Conservation (phyloP, 2,113 vertebrate genomes). For the Noturus placidus region DNA sequence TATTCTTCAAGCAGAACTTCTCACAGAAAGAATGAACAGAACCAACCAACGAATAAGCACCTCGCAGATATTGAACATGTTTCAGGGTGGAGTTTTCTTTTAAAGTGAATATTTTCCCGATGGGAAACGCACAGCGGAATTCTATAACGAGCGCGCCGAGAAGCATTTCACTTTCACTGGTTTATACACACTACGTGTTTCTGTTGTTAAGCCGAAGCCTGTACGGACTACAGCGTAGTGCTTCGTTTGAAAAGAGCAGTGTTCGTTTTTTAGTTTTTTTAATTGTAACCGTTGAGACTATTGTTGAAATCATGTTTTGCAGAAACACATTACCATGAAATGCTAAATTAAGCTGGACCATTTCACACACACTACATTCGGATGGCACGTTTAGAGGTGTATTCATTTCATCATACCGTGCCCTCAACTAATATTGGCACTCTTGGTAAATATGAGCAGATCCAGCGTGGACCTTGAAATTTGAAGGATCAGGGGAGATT, state of each 20-base stretch:
- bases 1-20: not conserved
- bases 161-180: not conserved
- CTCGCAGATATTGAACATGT: too few species aligned
- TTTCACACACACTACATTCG: not conserved
- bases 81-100: not conserved
- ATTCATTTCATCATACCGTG: not conserved
- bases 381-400: not conserved
- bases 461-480: too few species aligned
- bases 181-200: not conserved
- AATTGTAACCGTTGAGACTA: not conserved
- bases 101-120: not conserved
- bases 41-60: not conserved
- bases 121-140: not conserved
- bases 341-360: slow-evolving; percentile 5
- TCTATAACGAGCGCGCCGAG: not conserved
- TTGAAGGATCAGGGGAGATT: too few species aligned
- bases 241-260: not conserved
- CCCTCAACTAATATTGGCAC: too few species aligned
- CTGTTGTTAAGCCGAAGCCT: not conserved
- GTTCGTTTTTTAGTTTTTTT: not conserved
- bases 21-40: not conserved
- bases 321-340: not conserved
- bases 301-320: not conserved
- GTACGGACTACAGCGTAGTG: not conserved
- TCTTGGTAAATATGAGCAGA: too few species aligned